Base-by-base conservation (phyloP, 2,888 invertebrate genomes). In the Drosophila trichaetosa region DNA sequence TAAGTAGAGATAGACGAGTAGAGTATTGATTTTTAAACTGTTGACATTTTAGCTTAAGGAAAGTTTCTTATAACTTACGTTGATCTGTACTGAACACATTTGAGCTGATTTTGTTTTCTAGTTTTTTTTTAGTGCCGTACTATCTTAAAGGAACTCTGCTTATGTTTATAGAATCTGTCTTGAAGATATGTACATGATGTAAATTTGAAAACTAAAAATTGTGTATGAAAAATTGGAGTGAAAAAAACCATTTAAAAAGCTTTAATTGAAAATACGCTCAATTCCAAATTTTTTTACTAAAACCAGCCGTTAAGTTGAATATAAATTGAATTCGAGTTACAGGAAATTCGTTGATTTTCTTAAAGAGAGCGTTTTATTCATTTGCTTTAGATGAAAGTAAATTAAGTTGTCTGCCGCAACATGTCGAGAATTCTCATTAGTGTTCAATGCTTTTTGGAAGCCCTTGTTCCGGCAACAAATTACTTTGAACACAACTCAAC, bases 401-500 rank as follows among this genome's bases (percentile, higher is more conserved):
- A 46, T 24, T 6, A 10, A 29, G 13, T 52, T 21, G 4, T 33
- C 7, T 21, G 57, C 21, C 4, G 16, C 40, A 51, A 7, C 38
- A 31, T 56, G 31, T 38, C 11, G 27, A 33, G 54, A 56, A 52
- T 62, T 73, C 21, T 52, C 36, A 77, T 64, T 68, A 46, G 33
- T 27, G 33, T 24, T 16, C 34, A 40, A 57, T 58, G 51, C 27
- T 24, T 21, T 62, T 59, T 54, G 62, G 11, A 38, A 38, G 38
- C 10, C 7, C 49, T 34, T 21, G 21, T 27, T 52, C 5, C 6
- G 38, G 13, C 24, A 7, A 54, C 73, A 80, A 82, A 82, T 80
- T 73, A 66, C 73, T 82, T 79, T 79, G 76, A 76, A 69, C 67
- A 36, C 69, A 66, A 67, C 65, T 61, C 51, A 42, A 52, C 40